Base-by-base conservation (phyloP, 1,140 invertebrate genomes). In the Panulirus ornatus region DNA sequence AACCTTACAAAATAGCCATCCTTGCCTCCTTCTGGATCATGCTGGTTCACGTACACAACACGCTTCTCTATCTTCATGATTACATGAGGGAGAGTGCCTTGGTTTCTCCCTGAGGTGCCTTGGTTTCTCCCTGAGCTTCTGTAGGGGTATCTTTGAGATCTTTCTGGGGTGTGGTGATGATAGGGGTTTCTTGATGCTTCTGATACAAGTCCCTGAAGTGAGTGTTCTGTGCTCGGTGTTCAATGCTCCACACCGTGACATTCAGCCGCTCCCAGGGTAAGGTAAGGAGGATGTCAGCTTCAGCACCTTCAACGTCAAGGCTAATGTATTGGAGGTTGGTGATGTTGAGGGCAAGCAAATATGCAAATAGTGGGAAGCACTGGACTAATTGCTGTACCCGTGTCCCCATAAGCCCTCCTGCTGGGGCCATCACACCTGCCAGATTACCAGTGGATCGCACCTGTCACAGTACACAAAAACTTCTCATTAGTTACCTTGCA, bases 261-360 rank as follows among this genome's bases (percentile, higher is more conserved):
- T 92, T 66, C 19, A 93, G 86, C 70, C 92, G 91, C 16, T 93
- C 92, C 81, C 88, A 94, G 78, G 93, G 93, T 58, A 94, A 93
- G 3, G 92, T 93, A 54, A 92, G 73, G 6, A 94, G 88, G 42
- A 94, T 93, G 30, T 87, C 84, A 11, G 93, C 78, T 90, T 94
- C 94, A n/a, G 92, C 92, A 47, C 93, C 94, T 83, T 94, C 93
- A 14, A 94, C 92, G 83, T 94, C 94, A 42, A 94, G 92, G 82
- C 93, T 93, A 44, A 93, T 92, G 88, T 93, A 94, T 54, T 94
- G 93, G 9, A 94, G 86, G n/a, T 82, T 78, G 22, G 92, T 93
- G 78, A 89, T 76, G 71, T 93, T 92, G 22, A 94, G 58, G 5
- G 93, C 93, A 22, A 93, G 51, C 30, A 94, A 89, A 38, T 93